Percentiles rank a stretch among this genome's conserved stretches.
These are phyloP conservation scores for Takifugu bimaculatus DNA, from an alignment of 2,113 vertebrate species.

Conservation along the genomic window DNA sequence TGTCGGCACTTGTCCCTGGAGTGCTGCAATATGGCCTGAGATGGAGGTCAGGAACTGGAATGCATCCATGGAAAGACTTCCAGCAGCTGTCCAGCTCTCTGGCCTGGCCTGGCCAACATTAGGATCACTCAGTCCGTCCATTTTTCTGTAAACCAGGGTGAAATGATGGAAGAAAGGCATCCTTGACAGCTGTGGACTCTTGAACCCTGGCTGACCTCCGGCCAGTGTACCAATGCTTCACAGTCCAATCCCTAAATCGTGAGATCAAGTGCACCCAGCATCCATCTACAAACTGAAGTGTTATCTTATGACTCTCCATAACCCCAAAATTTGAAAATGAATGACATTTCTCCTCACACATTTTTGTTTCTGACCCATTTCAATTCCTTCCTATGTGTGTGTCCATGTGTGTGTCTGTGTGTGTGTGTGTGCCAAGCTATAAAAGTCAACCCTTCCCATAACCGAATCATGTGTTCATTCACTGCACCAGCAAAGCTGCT, in stretches of 20 bases:
- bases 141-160: conserved; percentile 62
- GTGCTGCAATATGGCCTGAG: conserved; percentile 65
- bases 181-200: conserved; percentile 72
- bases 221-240: background rate
- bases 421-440: background rate
- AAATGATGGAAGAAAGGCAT: conserved; percentile 63
- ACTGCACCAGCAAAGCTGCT: conserved; percentile 42
- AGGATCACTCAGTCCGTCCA: conserved; percentile 69
- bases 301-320: background rate
- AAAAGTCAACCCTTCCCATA: conserved; percentile 29
- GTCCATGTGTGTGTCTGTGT: conserved; percentile 1
- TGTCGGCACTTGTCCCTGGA: conserved; percentile 59
- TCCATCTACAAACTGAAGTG: background rate
- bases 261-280: background rate
- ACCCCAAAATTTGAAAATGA: background rate
- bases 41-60: conserved; percentile 64
- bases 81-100: conserved; percentile 69
- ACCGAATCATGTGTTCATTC: conserved; percentile 42
- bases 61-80: conserved; percentile 65
- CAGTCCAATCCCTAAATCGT: too few relatives aligned
- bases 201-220: conserved; percentile 70
- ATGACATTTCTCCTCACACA: background rate
- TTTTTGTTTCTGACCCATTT: conserved; percentile 13
- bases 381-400: conserved; percentile 1
- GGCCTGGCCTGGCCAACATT: conserved; percentile 40